Evolutionary conservation across 2,113 vertebrate species (phyloP).

Genomic region (Melanerpes formicivorus): DNA sequence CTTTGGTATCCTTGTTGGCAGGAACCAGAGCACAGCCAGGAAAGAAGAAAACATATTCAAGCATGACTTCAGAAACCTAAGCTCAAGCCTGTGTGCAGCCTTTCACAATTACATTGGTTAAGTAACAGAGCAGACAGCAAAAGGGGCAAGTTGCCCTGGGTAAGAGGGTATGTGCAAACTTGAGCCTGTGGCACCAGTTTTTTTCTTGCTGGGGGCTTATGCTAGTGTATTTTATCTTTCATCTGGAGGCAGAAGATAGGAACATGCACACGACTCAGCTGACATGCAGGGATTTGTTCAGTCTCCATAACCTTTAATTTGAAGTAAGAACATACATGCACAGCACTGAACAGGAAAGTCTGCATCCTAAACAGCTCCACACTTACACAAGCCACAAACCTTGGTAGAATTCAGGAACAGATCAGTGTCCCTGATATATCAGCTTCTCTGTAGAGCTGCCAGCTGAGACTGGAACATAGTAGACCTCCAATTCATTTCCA

Average conservation of each 20-base stretch:
- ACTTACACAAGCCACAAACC: neutral
- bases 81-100: neutral
- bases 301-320: constrained; percentile 16
- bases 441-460: constrained; percentile 14
- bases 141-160: neutral
- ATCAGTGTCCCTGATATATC: neutral
- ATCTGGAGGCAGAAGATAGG: neutral
- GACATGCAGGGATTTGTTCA: neutral
- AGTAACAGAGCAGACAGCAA: neutral
- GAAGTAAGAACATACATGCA: neutral
- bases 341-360: neutral
- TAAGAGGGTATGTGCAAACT: neutral
- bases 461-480: constrained; percentile 11
- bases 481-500: constrained; percentile 48
- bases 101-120: neutral
- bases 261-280: neutral
- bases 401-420: neutral
- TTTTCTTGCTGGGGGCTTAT: neutral
- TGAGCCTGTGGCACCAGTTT: neutral
- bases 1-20: neutral
- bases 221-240: neutral
- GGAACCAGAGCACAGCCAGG: neutral
- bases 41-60: neutral
- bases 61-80: neutral
- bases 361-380: neutral